phyloP scores from a whole-genome alignment of 2,888 invertebrate species.

The Eilema caniola region DNA sequence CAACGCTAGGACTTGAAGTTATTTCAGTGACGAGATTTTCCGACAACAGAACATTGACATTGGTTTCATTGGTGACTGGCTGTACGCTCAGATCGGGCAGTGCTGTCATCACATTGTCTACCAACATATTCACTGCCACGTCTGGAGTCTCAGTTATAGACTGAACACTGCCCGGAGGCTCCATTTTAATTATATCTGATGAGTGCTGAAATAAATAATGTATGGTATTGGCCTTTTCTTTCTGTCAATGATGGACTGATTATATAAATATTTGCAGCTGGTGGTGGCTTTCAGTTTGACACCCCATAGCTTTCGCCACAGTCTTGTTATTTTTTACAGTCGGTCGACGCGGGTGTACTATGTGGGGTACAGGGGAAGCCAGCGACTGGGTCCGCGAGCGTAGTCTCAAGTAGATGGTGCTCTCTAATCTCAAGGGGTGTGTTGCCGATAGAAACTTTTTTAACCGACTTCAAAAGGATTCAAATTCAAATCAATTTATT shows the following conservation, averaged over 20 bases:
- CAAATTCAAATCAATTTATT: too few relatives aligned
- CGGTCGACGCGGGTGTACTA: too few relatives aligned
- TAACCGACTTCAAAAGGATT: too few relatives aligned
- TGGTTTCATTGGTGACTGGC: slow-evolving; percentile 27
- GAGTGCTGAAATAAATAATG: slow-evolving; percentile 3
- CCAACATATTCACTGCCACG: slow-evolving; percentile 24
- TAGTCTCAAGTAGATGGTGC: too few relatives aligned
- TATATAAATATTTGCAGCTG: background rate
- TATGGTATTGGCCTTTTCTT: background rate
- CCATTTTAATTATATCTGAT: slow-evolving; percentile 6
- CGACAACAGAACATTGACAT: slow-evolving; percentile 12
- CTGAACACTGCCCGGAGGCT: slow-evolving; percentile 6
- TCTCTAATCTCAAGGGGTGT: too few relatives aligned
- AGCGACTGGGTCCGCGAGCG: too few relatives aligned
- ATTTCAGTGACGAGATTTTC: slow-evolving; percentile 26
- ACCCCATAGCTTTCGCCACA: too few relatives aligned
- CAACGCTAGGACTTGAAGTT: slow-evolving; percentile 27
- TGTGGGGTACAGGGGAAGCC: too few relatives aligned
- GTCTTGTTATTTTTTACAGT: too few relatives aligned
- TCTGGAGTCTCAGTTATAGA: slow-evolving; percentile 21
- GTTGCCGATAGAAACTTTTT: too few relatives aligned
- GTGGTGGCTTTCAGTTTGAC: too few relatives aligned
- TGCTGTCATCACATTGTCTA: slow-evolving; percentile 27
- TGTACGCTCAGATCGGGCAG: slow-evolving; percentile 52
- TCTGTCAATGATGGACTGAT: background rate